phyloP scores from a whole-genome alignment of 2,797 vertebrate genomes.

The Moxostoma hubbsi region DNA sequence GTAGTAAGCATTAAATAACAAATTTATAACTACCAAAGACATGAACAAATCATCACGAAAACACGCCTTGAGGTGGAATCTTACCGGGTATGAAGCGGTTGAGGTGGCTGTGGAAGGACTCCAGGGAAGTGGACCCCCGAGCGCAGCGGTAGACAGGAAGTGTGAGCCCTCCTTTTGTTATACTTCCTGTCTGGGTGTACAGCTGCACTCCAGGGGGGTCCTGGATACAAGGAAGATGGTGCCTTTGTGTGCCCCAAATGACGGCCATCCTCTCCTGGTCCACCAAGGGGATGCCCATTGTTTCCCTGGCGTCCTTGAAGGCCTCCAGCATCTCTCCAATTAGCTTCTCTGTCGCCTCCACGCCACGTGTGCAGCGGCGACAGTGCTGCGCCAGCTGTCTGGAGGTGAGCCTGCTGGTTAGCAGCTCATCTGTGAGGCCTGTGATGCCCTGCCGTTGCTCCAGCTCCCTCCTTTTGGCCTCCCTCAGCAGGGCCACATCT shows the following conservation, averaged over 20 bases:
- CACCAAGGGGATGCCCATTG: conserved; percentile 36
- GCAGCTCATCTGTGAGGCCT: background rate
- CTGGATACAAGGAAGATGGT: conserved; percentile 42
- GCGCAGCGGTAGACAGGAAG: background rate
- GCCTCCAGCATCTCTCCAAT: background rate
- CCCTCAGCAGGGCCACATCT: background rate
- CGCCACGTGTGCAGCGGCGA: conserved; percentile 14
- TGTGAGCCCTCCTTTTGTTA: too few relatives aligned
- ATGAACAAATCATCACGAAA: background rate
- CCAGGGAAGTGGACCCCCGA: background rate
- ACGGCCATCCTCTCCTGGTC: conserved; percentile 25
- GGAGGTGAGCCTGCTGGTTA: background rate
- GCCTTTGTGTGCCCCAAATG: conserved; percentile 40
- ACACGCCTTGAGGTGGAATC: background rate
- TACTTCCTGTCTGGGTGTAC: too few relatives aligned
- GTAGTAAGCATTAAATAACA: background rate
- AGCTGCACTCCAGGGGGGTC: background rate
- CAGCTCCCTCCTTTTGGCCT: conserved; percentile 5
- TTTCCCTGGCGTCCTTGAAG: conserved; percentile 23
- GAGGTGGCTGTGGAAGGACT: conserved; percentile 5
- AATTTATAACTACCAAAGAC: too few relatives aligned
- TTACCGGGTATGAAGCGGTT: background rate
- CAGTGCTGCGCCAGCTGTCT: background rate
- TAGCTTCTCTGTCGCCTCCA: background rate
- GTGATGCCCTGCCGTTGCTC: background rate